Base-by-base conservation (phyloP, 2,888 invertebrate species). In the Meandrusa payeni region DNA sequence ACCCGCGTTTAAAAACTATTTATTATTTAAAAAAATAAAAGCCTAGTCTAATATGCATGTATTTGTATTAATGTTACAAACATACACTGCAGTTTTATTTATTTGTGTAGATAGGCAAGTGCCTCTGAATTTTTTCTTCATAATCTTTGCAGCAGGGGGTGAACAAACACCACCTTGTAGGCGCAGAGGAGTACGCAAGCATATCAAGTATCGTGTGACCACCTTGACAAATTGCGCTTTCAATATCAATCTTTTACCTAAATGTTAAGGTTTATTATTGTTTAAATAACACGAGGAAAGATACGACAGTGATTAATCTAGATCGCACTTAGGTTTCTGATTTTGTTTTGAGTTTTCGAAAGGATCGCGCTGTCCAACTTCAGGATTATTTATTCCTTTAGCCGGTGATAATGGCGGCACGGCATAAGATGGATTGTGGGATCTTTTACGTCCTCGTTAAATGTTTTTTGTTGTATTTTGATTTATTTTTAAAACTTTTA, bases 161-260 rank as follows among this genome's bases (percentile, higher is more conserved):
- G 76, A 74, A 70, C 60, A 72, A 70, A 79, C 75, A 77, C 71
- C 73, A 74, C 76, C 76, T 70, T 59, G 55, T 52, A 53, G 55
- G 56, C 55, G 62, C 62, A 61, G 71, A 76, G 76, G 66, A 68
- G 73, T 73, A 75, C 72, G 75, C 75, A 69, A 56, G 60, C 59
- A 67, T 76, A 73, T 80, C 76, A 63, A 57, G 61, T 80, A 58
- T 63, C 65, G 47, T 40, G 42, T 57, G 55, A 57, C 59, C 59
- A 61, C 50, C 50, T 51, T 43, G 51, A 54, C 2, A 5, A 32
- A 43, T 43, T 15, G 32, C 38, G 12, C 22, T 32, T 34, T 26
- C 20, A 26, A 38, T 43, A 32, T 32, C 19, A 26, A 13, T 27
- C 43, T 38, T 38, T 42, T 23, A 36, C 23, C 36, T 19, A 42